Percentiles rank a stretch among this genome's conserved stretches.
Evolutionary conservation across 2,113 vertebrate genomes (phyloP).

Genomic region (Mola mola): DNA sequence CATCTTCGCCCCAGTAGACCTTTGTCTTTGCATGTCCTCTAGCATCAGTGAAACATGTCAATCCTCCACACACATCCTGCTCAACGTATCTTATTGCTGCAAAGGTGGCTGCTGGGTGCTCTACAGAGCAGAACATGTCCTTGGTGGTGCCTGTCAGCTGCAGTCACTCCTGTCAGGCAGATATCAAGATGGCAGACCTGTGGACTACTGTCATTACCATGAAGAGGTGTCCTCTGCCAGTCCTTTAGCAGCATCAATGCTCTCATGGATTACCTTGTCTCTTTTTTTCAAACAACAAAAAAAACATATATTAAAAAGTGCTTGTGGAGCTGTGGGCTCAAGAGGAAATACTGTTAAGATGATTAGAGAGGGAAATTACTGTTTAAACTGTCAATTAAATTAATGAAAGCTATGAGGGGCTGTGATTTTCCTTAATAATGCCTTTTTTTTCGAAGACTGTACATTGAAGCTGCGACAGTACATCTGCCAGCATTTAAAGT

Average conservation of each 20-base stretch:
- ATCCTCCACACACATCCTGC: conserved; percentile 39
- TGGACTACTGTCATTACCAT: conserved; percentile 31
- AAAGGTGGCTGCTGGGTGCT: conserved; percentile 57
- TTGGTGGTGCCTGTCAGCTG: conserved; percentile 68
- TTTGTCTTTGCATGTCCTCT: conserved; percentile 54
- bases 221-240: conserved; percentile 38
- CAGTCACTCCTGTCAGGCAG: conserved; percentile 62
- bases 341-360: background rate
- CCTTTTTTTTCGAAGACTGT: background rate
- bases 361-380: conserved; percentile 5
- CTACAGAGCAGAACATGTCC: conserved; percentile 64
- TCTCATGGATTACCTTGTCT: conserved; percentile 14
- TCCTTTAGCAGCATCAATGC: conserved; percentile 32
- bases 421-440: background rate
- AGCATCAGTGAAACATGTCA: conserved; percentile 36
- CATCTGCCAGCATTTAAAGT: conserved; percentile 2
- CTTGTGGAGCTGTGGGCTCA: background rate
- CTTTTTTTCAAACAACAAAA: background rate
- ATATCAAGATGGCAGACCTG: conserved; percentile 70
- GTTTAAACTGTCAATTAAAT: background rate
- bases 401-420: background rate
- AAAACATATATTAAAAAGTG: conserved; percentile 6
- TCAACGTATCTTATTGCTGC: conserved; percentile 39
- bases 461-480: background rate
- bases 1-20: conserved; percentile 28